Percentiles rank a stretch among this genome's conserved stretches.
phyloP scores from a whole-genome alignment of 2,797 vertebrate species.

The Todus mexicanus region DNA sequence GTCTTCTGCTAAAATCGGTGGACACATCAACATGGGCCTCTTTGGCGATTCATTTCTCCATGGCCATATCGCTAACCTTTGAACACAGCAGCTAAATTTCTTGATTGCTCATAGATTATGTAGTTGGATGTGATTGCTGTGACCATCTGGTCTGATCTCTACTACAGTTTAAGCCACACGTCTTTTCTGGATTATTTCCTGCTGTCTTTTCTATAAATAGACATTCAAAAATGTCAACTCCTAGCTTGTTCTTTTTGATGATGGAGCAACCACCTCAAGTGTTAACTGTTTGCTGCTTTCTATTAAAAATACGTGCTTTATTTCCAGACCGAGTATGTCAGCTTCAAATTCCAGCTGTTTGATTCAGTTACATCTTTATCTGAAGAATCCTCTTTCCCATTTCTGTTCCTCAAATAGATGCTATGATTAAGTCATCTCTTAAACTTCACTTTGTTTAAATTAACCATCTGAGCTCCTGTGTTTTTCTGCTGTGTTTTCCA shows the following conservation, averaged over 20 bases:
- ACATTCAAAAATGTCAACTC: slow-evolving; percentile 26
- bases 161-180: slow-evolving; percentile 1
- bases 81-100: not conserved
- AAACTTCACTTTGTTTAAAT: not conserved
- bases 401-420: slow-evolving; percentile 44
- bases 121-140: slow-evolving; percentile 3
- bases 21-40: accelerated
- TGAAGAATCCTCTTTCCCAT: slow-evolving; percentile 32
- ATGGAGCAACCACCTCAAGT: slow-evolving; percentile 5
- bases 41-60: not conserved
- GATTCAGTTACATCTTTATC: slow-evolving; percentile 33
- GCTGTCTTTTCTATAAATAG: slow-evolving; percentile 42
- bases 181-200: slow-evolving; percentile 54
- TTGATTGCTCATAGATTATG: slow-evolving; percentile 13
- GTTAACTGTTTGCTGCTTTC: slow-evolving; percentile 15
- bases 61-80: not conserved
- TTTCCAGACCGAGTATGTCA: slow-evolving; percentile 45
- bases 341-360: slow-evolving; percentile 54
- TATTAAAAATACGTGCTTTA: slow-evolving; percentile 56
- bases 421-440: slow-evolving; percentile 34
- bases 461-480: not conserved
- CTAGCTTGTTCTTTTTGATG: not conserved
- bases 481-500: not conserved
- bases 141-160: slow-evolving; percentile 41
- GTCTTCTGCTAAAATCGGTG: not conserved